Evolutionary conservation across 2,888 invertebrate genomes (phyloP).

Genomic region (Pseudococcus longispinus): DNA sequence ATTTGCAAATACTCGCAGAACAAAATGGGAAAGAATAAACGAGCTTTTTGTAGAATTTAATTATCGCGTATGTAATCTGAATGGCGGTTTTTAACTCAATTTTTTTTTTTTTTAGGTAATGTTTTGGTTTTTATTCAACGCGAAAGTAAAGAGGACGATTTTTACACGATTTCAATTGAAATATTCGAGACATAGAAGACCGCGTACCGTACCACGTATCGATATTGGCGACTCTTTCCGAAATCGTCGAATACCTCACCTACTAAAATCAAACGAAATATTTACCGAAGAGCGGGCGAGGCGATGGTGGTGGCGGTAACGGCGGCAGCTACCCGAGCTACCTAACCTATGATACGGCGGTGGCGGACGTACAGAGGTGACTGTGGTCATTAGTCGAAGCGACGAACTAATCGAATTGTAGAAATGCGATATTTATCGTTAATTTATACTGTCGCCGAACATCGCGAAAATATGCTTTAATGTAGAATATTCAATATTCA

Average conservation of each 20-base stretch:
- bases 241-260: not conserved
- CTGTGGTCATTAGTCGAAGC: not conserved
- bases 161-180: too few species aligned
- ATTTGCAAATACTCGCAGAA: too few species aligned
- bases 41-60: too few species aligned
- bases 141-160: too few species aligned
- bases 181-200: too few species aligned
- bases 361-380: not conserved
- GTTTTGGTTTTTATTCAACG: too few species aligned
- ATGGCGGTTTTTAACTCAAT: too few species aligned
- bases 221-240: not conserved
- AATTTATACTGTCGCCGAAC: constrained; percentile 22
- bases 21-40: too few species aligned
- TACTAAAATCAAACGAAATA: not conserved
- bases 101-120: too few species aligned
- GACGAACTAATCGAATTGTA: not conserved
- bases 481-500: constrained; percentile 15
- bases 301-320: not conserved
- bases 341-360: not conserved
- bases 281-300: not conserved
- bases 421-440: constrained; percentile 22
- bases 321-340: not conserved
- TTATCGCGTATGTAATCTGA: too few species aligned
- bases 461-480: constrained; percentile 7
- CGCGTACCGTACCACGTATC: too few species aligned